Evolutionary conservation across 2,113 vertebrate species (phyloP), one percentile per base, ranked within the genome.

Genomic region (Oenanthe oenanthe): DNA sequence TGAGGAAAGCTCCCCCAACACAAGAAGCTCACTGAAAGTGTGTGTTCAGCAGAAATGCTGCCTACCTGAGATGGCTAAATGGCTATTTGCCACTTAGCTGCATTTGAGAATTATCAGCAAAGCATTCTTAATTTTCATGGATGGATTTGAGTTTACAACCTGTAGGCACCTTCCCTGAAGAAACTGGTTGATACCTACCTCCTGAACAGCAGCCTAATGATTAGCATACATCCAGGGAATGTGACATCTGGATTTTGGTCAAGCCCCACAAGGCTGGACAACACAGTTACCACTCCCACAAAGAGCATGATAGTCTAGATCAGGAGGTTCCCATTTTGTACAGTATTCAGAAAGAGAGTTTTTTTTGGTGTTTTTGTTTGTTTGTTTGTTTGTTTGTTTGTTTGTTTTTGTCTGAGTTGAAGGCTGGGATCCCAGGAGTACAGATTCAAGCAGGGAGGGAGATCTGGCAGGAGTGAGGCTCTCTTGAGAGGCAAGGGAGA

Each of bases 271-370:
- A 66, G 10, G 4, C 0, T 85, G 13, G 17, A 72, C 19, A 36
- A n/a, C 20, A 13, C 1, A 8, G 6, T 66, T 73, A 28, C 25
- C 10, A 71, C 13, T 10, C 5, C 2, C 7, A 24, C 6, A 24
- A 47, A 68, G 3, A 25, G 0, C 16, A 63, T 0, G 0, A 7
- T 54, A n/a, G 22, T 61, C 63, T 54, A 51, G 29, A 58, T 4
- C 1, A 34, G 20, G 47, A 87, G 10, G 26, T 36, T 8, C 7
- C 19, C 12, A 4, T 45, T 88, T 16, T 43, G 24, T 7, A 38
- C 31, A 2, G 5, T 31, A 14, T 51, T 61, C 13, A 53, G 61
- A 50, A 21, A 8, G 22, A 74, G n/a, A 68, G 9, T 7, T 36
- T 36, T 36, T 36, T 36, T 36, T 36, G 34, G n/a, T n/a, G n/a